Evolutionary conservation across 35 echinoderm and acorn worm genomes (phyloP), one percentile per base, ranked within the genome.

Genomic region (Anneissia japonica): DNA sequence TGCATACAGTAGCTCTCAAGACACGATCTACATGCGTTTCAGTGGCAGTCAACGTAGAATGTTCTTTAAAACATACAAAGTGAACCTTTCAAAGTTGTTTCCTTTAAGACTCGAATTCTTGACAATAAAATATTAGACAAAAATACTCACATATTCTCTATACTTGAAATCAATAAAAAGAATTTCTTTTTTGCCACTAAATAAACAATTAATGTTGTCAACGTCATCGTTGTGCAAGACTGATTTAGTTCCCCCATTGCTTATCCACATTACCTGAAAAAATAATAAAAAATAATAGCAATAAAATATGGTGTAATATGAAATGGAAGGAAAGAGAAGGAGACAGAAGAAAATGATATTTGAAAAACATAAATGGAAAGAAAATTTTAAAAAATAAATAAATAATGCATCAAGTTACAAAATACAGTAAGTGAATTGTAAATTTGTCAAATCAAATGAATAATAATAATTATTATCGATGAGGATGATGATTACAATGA

Each of bases 191-290:
- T 83, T 86, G 17, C 95, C 95, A 74, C 95, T 97, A 73, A 85
- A 93, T 11, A 97, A 43, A 74, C 95, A 97, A 77, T 97, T 97
- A 56, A 97, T 93, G 51, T 97, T 97, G 30, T 97, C 91, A 19
- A 88, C 89, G 38, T 93, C 91, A 84, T 97, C 95, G 73, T 91
- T 91, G 33, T 97, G 95, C 17, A 97, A 76, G 0, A 93, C 91
- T 39, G 95, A 97, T 82, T 97, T 97, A 10, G 95, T 93, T 72
- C 95, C 95, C 6, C 95, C 95, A 46, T 83, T 85, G 37, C 95
- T 97, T 43, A 97, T 88, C 95, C 95, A 97, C 46, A 97, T 89
- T 0, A 97, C 91, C 95, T 97, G 82, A 29, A 46, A 32, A 86
- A 82, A 76, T 4, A 78, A 64, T 12, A n/a, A n/a, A 64, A n/a